Percentiles rank a stretch among this genome's conserved stretches.
phyloP scores from a whole-genome alignment of 2,113 vertebrate genomes.

The Beaufortia kweichowensis region DNA sequence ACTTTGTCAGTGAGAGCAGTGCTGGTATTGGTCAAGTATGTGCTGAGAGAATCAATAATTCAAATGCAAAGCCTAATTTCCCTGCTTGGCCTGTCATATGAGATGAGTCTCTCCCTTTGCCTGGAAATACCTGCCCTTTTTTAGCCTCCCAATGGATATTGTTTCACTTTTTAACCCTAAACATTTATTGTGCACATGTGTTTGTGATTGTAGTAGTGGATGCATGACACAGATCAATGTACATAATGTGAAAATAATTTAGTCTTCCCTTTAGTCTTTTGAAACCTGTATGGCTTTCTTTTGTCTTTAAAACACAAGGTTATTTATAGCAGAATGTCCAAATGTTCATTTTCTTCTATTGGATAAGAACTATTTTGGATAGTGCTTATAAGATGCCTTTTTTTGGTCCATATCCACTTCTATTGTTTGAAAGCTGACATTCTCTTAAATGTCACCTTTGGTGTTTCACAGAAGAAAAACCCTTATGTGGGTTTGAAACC shows the following conservation, averaged over 20 bases:
- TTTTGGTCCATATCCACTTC: no score
- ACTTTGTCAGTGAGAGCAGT: background rate
- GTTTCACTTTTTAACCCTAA: background rate
- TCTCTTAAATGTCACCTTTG: no score
- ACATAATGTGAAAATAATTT: background rate
- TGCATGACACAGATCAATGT: conserved; percentile 4
- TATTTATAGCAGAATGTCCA: no score
- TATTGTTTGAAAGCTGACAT: no score
- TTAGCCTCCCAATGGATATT: background rate
- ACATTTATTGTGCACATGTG: background rate
- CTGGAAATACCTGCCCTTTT: background rate
- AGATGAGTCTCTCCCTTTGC: conserved; percentile 25
- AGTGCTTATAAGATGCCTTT: no score
- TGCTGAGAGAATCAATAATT: conserved; percentile 54
- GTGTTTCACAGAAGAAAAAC: no score
- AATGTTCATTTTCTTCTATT: no score
- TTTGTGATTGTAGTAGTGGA: background rate
- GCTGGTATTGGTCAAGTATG: conserved; percentile 30
- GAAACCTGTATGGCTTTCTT: no score
- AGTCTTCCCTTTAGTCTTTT: no score
- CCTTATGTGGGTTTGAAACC: no score
- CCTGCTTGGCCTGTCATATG: conserved; percentile 37
- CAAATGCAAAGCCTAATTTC: conserved; percentile 46
- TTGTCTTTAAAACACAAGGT: no score
- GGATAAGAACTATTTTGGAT: no score